Evolutionary conservation across 2,113 vertebrate genomes (phyloP), one percentile per base, ranked within the genome.

Genomic region (Melanerpes formicivorus): DNA sequence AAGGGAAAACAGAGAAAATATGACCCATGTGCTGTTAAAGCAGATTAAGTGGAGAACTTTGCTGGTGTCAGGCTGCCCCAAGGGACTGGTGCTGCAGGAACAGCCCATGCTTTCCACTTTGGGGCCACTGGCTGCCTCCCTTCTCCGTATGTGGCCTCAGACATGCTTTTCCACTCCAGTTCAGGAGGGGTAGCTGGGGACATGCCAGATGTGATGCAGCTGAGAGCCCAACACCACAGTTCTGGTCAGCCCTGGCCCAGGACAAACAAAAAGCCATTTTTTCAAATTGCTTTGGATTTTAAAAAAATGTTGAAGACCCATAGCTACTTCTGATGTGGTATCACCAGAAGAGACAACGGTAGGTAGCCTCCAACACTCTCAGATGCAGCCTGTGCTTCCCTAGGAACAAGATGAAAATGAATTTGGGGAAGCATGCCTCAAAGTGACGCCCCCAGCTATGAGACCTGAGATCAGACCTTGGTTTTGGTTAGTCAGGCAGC

Each of bases 1-100:
- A 27, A 87, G 59, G 52, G 18, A 87, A 89, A 92, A 26, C 42
- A 70, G 3, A 89, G 44, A 90, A 91, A 94, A 79, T 66, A 40
- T 6, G 25, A 73, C 32, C 81, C 2, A 0, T 0, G 0, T 89
- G 71, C 48, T 85, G 18, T 71, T 80, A 58, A 90, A 87, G 71
- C 16, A 89, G 64, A 44, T 50, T 75, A 72, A 74, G 27, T 2
- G 2, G 46, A 76, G 37, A 74, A 32, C 10, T 73, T 63, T 60
- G 21, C 22, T 74, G 71, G 74, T 2, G 0, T n/a, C 2, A 2
- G 60, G 27, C 60, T 87, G 72, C 12, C 64, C 69, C 8, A 2
- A 59, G 23, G 34, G 27, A 50, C 56, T 77, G 46, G 13, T 55
- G 58, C 46, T 92, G 66, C 62, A 86, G 46, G 63, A 95, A 27